Base-by-base conservation (phyloP, 1,140 invertebrate genomes). In the Oryctes rhinoceros region DNA sequence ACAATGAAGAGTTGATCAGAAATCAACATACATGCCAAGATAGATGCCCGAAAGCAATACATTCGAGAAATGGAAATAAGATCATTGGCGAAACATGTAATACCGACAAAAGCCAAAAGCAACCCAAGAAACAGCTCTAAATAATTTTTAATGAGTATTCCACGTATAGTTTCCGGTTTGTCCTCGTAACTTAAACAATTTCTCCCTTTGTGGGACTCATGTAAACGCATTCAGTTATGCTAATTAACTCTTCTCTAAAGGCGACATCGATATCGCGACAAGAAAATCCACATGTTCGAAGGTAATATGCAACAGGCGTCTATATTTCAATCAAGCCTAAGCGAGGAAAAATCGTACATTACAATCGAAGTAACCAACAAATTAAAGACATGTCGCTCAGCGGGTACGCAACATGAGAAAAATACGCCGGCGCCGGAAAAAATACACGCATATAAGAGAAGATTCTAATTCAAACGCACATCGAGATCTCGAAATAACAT, bases 301-400 rank as follows among this genome's bases (percentile, higher is more conserved):
- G 53, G 6, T n/a, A 59, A 59, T 59, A 59, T 18, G 35, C 65
- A 71, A 71, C 24, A 35, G 11, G 3, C 13, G 20, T 71, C 20
- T 71, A 71, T 71, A 71, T 71, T 71, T 71, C 35, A 71, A 71
- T 24, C 11, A 71, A 71, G 24, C 9, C 9, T 37, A 35, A 24
- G 10, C 65, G 20, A 71, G 10, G 35, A 71, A 71, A 71, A 71
- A 71, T 71, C 35, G 65, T 35, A 71, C 20, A 15, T 71, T 15
- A 71, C 65, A 30, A 71, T 71, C 65, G 65, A 71, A 71, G 3
- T 24, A 71, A 35, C 24, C 35, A 35, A 71, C 65, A 71, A 71
- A 71, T 71, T 71, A 71, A 71, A 71, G 65, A 71, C 35, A 37
- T 71, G 65, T 71, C 65, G 20, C 65, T 35, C 65, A 71, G 65